These are phyloP conservation scores for Alloplasta piceator DNA, from an alignment of 2,888 invertebrate genomes.

Conservation along the genomic window DNA sequence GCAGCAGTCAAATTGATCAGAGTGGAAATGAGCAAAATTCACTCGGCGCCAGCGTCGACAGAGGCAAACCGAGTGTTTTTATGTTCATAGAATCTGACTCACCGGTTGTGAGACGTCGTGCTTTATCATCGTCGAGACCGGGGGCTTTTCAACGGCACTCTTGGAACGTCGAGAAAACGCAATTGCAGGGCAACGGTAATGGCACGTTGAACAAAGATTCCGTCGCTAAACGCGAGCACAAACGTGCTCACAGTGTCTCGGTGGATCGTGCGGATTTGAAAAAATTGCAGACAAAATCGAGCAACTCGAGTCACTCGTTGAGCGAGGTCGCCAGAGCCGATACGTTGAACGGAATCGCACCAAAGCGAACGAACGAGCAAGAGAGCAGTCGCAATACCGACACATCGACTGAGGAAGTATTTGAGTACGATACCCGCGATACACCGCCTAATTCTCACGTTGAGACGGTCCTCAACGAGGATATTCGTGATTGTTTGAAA, in stretches of 20 bases:
- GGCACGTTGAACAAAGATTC: slow-evolving; percentile 70
- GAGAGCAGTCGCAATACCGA: slow-evolving; percentile 74
- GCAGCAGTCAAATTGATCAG: slow-evolving; percentile 66
- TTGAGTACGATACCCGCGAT: slow-evolving; percentile 78
- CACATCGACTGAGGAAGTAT: slow-evolving; percentile 76
- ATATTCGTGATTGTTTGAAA: slow-evolving; percentile 71
- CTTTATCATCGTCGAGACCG: slow-evolving; percentile 81
- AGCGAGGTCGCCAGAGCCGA: slow-evolving; percentile 74
- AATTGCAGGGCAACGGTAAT: slow-evolving; percentile 64
- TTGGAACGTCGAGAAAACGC: slow-evolving; percentile 82
- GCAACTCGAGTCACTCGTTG: slow-evolving; percentile 79
- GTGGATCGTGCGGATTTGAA: slow-evolving; percentile 79
- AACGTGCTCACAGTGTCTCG: slow-evolving; percentile 83
- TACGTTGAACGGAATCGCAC: slow-evolving; percentile 45
- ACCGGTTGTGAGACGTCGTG: slow-evolving; percentile 82
- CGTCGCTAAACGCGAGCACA: slow-evolving; percentile 79
- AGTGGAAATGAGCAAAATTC: slow-evolving; percentile 63
- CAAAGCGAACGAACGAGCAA: slow-evolving; percentile 45
- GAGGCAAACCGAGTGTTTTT: slow-evolving; percentile 80
- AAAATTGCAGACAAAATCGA: slow-evolving; percentile 74
- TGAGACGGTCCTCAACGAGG: slow-evolving; percentile 74
- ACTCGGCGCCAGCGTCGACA: slow-evolving; percentile 47
- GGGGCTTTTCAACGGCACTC: slow-evolving; percentile 83
- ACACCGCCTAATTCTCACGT: slow-evolving; percentile 82
- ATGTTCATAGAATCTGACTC: slow-evolving; percentile 85